phyloP scores from a whole-genome alignment of 2,797 vertebrate species.

The Pelochelys cantorii region DNA sequence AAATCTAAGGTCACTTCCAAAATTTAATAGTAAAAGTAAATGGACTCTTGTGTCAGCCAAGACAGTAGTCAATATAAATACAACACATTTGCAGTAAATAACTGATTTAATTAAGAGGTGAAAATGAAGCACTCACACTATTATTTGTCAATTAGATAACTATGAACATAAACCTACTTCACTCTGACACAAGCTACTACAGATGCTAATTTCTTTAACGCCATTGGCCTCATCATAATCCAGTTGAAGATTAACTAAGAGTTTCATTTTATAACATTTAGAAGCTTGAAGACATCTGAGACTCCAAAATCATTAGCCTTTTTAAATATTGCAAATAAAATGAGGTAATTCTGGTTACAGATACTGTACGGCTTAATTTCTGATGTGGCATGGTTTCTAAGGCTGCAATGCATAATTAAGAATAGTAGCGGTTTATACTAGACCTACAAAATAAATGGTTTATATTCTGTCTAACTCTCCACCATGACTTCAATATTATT shows the following conservation, averaged over 20 bases:
- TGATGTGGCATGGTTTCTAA: not conserved
- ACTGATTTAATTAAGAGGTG: not conserved
- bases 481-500: not conserved
- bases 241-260: not conserved
- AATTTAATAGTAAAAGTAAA: not conserved
- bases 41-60: not conserved
- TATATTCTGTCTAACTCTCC: not conserved
- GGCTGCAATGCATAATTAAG: not conserved
- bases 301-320: not conserved
- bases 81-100: not conserved
- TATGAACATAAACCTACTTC: not conserved
- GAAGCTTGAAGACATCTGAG: not conserved
- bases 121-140: conserved; percentile 13
- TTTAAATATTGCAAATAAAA: not conserved
- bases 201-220: not conserved
- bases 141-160: not conserved
- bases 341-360: not conserved
- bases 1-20: not conserved
- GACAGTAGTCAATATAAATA: not conserved
- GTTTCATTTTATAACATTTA: not conserved
- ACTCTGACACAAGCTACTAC: conserved; percentile 15
- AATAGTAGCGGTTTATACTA: not conserved
- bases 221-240: not conserved
- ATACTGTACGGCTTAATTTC: not conserved
- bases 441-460: not conserved